Base-by-base conservation (phyloP, 2,113 vertebrate species). In the Panurus biarmicus region DNA sequence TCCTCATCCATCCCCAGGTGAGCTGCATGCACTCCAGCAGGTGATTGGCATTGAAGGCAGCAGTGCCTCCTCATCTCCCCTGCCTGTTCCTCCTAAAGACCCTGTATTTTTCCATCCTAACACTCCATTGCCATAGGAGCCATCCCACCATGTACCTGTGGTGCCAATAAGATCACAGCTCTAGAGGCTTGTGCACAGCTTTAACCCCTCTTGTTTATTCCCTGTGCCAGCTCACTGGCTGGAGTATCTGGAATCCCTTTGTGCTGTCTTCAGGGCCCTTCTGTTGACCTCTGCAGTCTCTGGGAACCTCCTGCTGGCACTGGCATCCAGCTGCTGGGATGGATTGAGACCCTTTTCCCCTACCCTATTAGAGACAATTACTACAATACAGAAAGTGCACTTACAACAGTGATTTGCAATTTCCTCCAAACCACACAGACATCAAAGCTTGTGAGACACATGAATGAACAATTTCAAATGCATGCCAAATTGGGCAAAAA, bases 391-490 rank as follows among this genome's bases (percentile, higher is more conserved):
- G 47, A 88, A 91, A 94, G 74, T 33, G 47, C 61, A 85, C 70
- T 91, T 94, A 74, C 9, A 83, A 38, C 29, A 71, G 38, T 35
- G 61, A 64, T 90, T 94, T 84, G 47, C 76, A 87, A 70, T 96
- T 93, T 94, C 69, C 77, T 87, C 83, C 76, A 70, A 86, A 89
- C 73, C 47, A 31, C 51, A 73, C 33, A 58, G 76, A 88, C 75
- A 93, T 94, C 76, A 95, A 94, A 94, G 81, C 74, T 76, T 86
- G 64, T 70, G 87, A 92, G 51, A 79, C 61, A 75, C 73, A 75
- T 57, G 92, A 87, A 91, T 77, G 79, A 79, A 66, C 74, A 92
- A 72, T 93, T 92, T 86, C 79, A 91, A 95, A 91, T 83, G 50
- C 36, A 85, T 69, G 74, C 44, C 74, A 87, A 96, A 92, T 61